Evolutionary conservation across 2,888 invertebrate genomes (phyloP).

Genomic region (Galerucella nymphaeae): DNA sequence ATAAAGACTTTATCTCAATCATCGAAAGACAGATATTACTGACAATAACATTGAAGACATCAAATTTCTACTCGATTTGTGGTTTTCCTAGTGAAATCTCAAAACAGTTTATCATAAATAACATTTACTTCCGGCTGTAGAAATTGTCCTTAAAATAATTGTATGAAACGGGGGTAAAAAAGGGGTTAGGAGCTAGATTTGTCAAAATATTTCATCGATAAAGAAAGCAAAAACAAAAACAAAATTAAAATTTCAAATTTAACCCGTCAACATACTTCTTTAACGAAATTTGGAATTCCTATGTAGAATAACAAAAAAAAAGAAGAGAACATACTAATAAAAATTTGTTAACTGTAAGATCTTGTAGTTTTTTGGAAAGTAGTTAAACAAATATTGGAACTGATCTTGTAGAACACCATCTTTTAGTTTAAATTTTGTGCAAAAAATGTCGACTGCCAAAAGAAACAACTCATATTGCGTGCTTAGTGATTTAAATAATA

Average conservation of each 20-base stretch:
- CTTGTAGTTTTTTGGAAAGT: constrained; percentile 62
- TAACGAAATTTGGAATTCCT: constrained; percentile 49
- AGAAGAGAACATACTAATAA: constrained; percentile 49
- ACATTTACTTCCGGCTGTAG: no score
- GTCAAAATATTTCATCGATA: neutral
- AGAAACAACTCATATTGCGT: constrained; percentile 49
- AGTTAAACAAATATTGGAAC: constrained; percentile 58
- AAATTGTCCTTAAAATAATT: no score
- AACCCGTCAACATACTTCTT: neutral
- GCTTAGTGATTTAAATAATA: constrained; percentile 59
- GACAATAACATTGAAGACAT: no score
- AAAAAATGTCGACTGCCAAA: constrained; percentile 63
- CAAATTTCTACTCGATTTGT: no score
- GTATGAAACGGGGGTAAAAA: no score
- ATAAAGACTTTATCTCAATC: no score
- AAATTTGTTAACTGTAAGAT: constrained; percentile 64
- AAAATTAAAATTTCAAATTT: neutral
- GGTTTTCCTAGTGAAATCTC: no score
- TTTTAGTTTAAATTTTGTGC: constrained; percentile 57
- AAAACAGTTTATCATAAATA: no score
- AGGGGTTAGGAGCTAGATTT: no score
- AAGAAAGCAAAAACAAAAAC: neutral
- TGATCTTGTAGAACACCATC: constrained; percentile 53
- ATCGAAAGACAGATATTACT: no score
- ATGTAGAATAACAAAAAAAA: constrained; percentile 57